Percentiles rank a stretch among this genome's conserved stretches.
Conservation (phyloP, 2,113 vertebrate genomes). For the Phylloscopus trochilus region DNA sequence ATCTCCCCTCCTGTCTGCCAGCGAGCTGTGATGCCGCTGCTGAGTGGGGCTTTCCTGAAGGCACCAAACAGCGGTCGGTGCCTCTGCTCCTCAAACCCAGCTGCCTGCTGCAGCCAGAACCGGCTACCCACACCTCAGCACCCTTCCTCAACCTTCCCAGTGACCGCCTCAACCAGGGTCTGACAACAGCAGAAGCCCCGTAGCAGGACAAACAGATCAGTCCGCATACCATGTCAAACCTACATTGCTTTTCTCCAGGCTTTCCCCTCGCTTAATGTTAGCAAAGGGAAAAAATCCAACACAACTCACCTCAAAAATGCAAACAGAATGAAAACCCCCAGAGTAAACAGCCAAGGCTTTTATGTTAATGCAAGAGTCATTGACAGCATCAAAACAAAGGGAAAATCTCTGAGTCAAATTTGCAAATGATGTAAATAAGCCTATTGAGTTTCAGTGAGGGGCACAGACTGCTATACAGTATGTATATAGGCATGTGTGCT, state of each 20-base stretch:
- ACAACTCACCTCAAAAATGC: conserved; percentile 27
- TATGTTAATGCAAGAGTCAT: conserved; percentile 6
- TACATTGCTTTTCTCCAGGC: neutral
- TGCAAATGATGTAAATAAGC: conserved; percentile 37
- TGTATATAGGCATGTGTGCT: accelerated
- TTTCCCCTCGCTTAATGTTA: neutral
- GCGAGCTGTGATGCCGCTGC: accelerated
- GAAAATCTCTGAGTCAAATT: conserved; percentile 28
- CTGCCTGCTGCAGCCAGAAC: neutral
- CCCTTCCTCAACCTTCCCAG: neutral
- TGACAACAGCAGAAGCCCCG: accelerated
- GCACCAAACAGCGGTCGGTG: accelerated
- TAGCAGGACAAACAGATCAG: neutral
- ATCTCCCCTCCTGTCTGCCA: neutral
- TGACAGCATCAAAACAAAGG: conserved; percentile 55
- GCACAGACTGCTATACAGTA: neutral
- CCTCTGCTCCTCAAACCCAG: neutral
- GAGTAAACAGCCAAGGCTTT: conserved; percentile 3
- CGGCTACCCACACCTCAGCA: neutral
- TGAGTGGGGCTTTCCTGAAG: neutral
- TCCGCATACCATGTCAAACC: neutral
- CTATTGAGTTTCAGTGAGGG: neutral
- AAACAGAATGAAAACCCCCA: conserved; percentile 10
- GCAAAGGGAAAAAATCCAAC: neutral
- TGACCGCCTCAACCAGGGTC: accelerated